phyloP scores from a whole-genome alignment of 1,140 invertebrate genomes.

The Limonius californicus region DNA sequence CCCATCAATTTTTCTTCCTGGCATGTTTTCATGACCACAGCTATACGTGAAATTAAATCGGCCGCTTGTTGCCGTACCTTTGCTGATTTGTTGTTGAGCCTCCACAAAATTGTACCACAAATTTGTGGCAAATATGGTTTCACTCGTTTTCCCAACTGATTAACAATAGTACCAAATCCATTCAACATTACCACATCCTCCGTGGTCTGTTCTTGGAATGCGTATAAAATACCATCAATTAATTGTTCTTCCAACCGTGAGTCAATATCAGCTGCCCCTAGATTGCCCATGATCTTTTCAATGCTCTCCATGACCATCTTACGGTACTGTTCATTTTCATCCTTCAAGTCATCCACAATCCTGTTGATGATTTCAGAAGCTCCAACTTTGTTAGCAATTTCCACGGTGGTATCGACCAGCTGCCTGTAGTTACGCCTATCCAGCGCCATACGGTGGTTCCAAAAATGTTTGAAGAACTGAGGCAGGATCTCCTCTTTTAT shows the following conservation, averaged over 20 bases:
- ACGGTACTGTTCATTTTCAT: constrained; percentile 98
- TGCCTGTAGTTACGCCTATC: constrained; percentile 97
- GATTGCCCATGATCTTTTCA: constrained; percentile 97
- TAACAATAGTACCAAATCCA: constrained; percentile 98
- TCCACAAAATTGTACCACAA: constrained; percentile 98
- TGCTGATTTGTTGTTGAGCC: constrained; percentile 98
- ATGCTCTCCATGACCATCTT: constrained; percentile 99
- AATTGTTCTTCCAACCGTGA: constrained; percentile 96
- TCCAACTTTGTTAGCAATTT: constrained; percentile 99
- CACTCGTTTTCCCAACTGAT: constrained; percentile 93
- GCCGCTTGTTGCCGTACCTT: constrained; percentile 99
- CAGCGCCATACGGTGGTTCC: constrained; percentile 99
- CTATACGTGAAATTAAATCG: constrained; percentile 97
- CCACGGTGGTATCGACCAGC: constrained; percentile 98
- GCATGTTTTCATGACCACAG: constrained; percentile 99
- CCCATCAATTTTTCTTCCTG: constrained; percentile 99
- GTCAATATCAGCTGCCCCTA: constrained; percentile 97
- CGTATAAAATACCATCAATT: constrained; percentile 98
- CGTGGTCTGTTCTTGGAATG: constrained; percentile 99
- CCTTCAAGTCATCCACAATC: constrained; percentile 98
- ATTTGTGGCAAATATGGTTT: constrained; percentile 99
- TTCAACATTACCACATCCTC: constrained; percentile 99
- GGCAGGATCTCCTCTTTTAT: constrained; percentile 99
- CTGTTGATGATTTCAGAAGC: constrained; percentile 98
- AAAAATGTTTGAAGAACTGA: constrained; percentile 99